phyloP scores from a whole-genome alignment of 1,140 invertebrate genomes.

The Idris sp. region DNA sequence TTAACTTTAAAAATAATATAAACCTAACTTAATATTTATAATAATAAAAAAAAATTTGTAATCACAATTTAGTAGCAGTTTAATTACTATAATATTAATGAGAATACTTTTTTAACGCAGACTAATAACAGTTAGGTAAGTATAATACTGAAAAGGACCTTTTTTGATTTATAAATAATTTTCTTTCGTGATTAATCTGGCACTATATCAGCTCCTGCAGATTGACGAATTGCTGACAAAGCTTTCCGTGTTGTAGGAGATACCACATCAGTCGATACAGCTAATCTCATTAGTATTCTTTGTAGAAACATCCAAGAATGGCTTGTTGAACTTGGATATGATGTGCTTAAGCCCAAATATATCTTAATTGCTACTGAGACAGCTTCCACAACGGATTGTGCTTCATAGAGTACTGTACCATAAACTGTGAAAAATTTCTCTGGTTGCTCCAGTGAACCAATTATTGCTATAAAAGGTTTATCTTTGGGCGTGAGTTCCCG shows the following conservation, averaged over 20 bases:
- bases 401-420: neutral
- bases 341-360: neutral
- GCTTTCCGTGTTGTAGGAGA: neutral
- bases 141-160: no score
- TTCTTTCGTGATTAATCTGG: no score
- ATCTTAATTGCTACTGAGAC: neutral
- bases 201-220: no score
- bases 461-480: neutral
- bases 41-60: no score
- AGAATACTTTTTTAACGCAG: no score
- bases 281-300: neutral
- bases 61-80: no score
- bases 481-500: no score
- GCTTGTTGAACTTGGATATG: neutral
- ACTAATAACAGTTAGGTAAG: no score
- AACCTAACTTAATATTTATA: no score
- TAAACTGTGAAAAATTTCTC: neutral
- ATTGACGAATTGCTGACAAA: neutral
- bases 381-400: slow-evolving; percentile 1
- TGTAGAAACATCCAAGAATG: slow-evolving; percentile 6
- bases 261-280: neutral
- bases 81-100: no score
- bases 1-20: no score
- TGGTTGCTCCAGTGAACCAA: neutral
- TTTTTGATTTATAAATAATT: no score